Evolutionary conservation across 1,140 invertebrate genomes (phyloP), one percentile per base, ranked within the genome.

Genomic region (Andrena cerasifolii): DNA sequence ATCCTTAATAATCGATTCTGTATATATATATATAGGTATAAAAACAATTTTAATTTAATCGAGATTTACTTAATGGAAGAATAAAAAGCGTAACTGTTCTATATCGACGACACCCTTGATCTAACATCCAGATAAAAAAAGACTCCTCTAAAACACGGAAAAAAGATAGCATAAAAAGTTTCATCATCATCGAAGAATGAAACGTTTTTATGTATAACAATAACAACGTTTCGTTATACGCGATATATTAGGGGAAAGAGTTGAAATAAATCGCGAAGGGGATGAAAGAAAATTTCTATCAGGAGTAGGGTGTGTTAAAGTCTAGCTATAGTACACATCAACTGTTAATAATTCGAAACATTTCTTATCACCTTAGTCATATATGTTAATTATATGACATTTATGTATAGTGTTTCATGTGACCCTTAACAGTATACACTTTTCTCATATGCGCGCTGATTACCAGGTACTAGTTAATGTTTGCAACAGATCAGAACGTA

Each of bases 381-480:
- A 43, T 53, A 65, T 53, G 8, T 51, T 66, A 54, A 12, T 53
- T 73, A 65, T 53, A 73, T 66, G 61, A 66, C 45, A 24, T 47
- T 21, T 71, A 71, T 54, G 51, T 53, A 63, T 63, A 53, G 4
- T 43, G 47, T 43, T 53, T 65, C 31, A 7, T 74, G 8, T 40
- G 40, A 74, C 8, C 18, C 24, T 66, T 63, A 74, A 74, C 26
- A 66, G 24, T 66, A 74, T 66, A 74, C 26, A 24, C 26, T 31
- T 31, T 33, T 28, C n/a, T 40, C 26, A 43, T 66, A 66, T 74
- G 71, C 47, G 14, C 36, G 33, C 36, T 74, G 66, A 53, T 74
- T 45, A 66, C 71, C 71, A 74, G 71, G 71, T 74, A 74, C 71
- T 74, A 65, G 49, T 74, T 66, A 66, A 74, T 74, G 49, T 74